Evolutionary conservation across 2,888 invertebrate genomes (phyloP).

Genomic region (Polylopha cassiicola): DNA sequence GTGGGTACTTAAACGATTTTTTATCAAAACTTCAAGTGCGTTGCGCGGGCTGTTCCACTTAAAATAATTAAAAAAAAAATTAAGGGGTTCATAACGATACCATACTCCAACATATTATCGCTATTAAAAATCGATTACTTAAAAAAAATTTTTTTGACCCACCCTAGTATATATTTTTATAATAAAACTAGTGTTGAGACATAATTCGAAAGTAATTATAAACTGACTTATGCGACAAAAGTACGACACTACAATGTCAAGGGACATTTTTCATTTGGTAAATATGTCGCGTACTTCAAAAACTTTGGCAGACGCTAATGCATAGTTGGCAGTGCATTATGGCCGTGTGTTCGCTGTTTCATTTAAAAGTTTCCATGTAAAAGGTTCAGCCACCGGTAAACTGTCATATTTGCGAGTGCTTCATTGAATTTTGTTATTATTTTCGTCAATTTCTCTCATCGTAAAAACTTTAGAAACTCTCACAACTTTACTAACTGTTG

Average conservation of each 20-base stretch:
- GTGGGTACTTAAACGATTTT: too few species aligned
- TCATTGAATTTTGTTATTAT: constrained; percentile 16
- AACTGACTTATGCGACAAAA: constrained; percentile 6
- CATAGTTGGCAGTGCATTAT: constrained; percentile 39
- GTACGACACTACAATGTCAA: constrained; percentile 11
- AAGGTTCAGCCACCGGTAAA: constrained; percentile 18
- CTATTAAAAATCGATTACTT: too few species aligned
- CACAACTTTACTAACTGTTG: too few species aligned
- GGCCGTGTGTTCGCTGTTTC: constrained; percentile 44
- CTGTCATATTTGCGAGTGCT: constrained; percentile 9
- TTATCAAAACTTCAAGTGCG: too few species aligned
- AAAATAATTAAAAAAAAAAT: too few species aligned
- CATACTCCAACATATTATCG: too few species aligned
- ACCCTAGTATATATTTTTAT: too few species aligned
- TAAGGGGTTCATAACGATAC: too few species aligned
- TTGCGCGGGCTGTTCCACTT: too few species aligned
- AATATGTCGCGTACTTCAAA: constrained; percentile 42
- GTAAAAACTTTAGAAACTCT: not conserved
- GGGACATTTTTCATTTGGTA: constrained; percentile 46
- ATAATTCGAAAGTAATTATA: too few species aligned
- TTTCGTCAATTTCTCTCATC: constrained; percentile 10
- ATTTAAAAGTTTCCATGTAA: constrained; percentile 49
- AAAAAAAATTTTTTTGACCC: too few species aligned
- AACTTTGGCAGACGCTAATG: constrained; percentile 36
- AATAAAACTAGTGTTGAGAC: too few species aligned